phyloP scores from a whole-genome alignment of 2,888 invertebrate genomes.

The Caenorhabditis sulstoni region DNA sequence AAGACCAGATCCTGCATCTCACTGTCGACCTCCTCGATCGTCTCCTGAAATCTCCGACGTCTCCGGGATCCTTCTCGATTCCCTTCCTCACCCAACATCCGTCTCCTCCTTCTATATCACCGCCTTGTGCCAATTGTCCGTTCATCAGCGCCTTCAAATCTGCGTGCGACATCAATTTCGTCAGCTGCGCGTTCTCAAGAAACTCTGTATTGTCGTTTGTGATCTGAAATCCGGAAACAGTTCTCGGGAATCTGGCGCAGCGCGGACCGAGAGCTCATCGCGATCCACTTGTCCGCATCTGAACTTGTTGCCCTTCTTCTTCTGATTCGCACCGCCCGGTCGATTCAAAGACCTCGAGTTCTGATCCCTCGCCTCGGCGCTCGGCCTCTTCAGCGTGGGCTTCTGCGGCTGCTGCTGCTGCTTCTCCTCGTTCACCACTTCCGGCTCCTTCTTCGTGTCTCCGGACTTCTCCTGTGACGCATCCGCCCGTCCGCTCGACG shows the following conservation, averaged over 20 bases:
- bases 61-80: neutral
- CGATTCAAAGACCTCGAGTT: neutral
- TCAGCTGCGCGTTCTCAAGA: slow-evolving; percentile 54
- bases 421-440: neutral
- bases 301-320: neutral
- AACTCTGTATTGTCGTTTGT: slow-evolving; percentile 51
- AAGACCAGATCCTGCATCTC: slow-evolving; percentile 39
- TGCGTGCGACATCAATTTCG: slow-evolving; percentile 57
- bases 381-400: slow-evolving; percentile 7
- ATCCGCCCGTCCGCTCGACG: neutral
- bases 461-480: neutral
- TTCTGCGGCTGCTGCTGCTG: no score
- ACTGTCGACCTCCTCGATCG: slow-evolving; percentile 50
- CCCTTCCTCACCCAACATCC: slow-evolving; percentile 31
- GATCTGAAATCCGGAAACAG: slow-evolving; percentile 8
- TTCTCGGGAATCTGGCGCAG: neutral
- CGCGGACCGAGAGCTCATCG: slow-evolving; percentile 4
- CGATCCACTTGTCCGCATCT: slow-evolving; percentile 5
- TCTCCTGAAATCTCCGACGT: slow-evolving; percentile 14
- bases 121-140: slow-evolving; percentile 13
- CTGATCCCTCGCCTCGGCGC: neutral
- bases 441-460: neutral
- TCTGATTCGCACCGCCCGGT: neutral
- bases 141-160: slow-evolving; percentile 46
- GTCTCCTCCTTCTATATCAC: slow-evolving; percentile 28